Base-by-base conservation (phyloP, 2,113 vertebrate genomes). In the Thryonomys swinderianus region DNA sequence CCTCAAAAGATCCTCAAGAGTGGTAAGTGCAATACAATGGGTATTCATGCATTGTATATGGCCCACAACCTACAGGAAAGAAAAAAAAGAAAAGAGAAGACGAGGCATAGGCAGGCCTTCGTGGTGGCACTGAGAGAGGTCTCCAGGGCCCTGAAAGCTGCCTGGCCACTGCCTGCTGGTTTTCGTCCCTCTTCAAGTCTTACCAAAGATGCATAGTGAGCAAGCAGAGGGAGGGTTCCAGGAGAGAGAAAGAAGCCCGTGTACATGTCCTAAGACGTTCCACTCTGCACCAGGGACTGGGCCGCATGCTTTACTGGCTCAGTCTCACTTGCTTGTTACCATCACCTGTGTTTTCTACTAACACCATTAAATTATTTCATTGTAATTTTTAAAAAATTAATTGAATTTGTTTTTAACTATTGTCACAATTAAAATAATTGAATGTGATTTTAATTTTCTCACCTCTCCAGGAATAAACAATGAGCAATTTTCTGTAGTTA, bases 31-130 rank as follows among this genome's bases (percentile, higher is more conserved):
- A 85, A 57, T 18, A 0, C 74, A 13, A 16, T 20, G 48, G 23
- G 2, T 25, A 11, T 21, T n/a, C 8, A 2, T 32, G 4, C 34
- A 0, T 7, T 27, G 2, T 32, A 16, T 16, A 48, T 10, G 45
- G 2, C 3, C 42, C 45, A 23, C 5, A 2, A 25, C 25, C n/a
- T 21, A 4, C 10, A 0, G 48, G 10, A 51, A 51, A 51, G 48
- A 51, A 51, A 51, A 51, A 51, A 51, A 64, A 61, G 32, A 34
- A 69, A 42, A 20, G 9, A 7, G 13, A 34, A 25, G 67, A n/a
- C n/a, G 9, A 0, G 0, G 14, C 12, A 16, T 4, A 3, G 42
- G 25, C 4, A 13, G 51, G 2, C 2, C 12, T 9, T 4, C 11
- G 9, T 66, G 3, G 10, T 34, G 14, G 45, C 32, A 5, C 27